Conservation (phyloP, 2,888 invertebrate genomes). For the Drosophila colorata region DNA sequence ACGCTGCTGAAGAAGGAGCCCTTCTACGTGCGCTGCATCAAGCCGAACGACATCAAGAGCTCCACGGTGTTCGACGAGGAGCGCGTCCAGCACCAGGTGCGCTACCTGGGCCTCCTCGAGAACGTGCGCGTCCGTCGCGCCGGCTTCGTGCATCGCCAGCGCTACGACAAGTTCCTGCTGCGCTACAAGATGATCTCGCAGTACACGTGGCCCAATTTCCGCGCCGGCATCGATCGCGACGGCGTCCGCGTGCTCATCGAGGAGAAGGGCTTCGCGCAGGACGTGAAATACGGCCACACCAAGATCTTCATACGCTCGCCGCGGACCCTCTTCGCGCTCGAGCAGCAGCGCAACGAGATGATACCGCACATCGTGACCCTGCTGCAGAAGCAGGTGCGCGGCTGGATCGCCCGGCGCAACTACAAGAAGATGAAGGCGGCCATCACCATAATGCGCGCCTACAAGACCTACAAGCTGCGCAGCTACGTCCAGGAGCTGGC, state of each 20-base stretch:
- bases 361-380: slow-evolving; percentile 96
- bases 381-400: slow-evolving; percentile 98
- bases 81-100: slow-evolving; percentile 86
- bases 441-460: slow-evolving; percentile 91
- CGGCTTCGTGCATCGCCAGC: slow-evolving; percentile 98
- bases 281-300: slow-evolving; percentile 97
- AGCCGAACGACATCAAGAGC: slow-evolving; percentile 97
- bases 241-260: slow-evolving; percentile 94
- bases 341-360: slow-evolving; percentile 93
- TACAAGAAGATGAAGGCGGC: slow-evolving; percentile 95
- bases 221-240: slow-evolving; percentile 91
- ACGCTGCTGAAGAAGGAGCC: slow-evolving; percentile 97
- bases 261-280: slow-evolving; percentile 91
- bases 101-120: slow-evolving; percentile 96
- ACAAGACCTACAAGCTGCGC: slow-evolving; percentile 90
- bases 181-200: slow-evolving; percentile 98
- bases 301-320: slow-evolving; percentile 98
- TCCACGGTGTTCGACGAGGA: slow-evolving; percentile 94
- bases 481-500: slow-evolving; percentile 89
- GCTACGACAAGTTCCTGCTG: slow-evolving; percentile 96
- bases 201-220: slow-evolving; percentile 98
- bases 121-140: slow-evolving; percentile 98
- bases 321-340: slow-evolving; percentile 94
- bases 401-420: slow-evolving; percentile 90
- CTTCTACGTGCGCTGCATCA: slow-evolving; percentile 98